These are phyloP conservation scores for Ecliptopera silaceata DNA, from an alignment of 2,888 invertebrate genomes.

Conservation along the genomic window DNA sequence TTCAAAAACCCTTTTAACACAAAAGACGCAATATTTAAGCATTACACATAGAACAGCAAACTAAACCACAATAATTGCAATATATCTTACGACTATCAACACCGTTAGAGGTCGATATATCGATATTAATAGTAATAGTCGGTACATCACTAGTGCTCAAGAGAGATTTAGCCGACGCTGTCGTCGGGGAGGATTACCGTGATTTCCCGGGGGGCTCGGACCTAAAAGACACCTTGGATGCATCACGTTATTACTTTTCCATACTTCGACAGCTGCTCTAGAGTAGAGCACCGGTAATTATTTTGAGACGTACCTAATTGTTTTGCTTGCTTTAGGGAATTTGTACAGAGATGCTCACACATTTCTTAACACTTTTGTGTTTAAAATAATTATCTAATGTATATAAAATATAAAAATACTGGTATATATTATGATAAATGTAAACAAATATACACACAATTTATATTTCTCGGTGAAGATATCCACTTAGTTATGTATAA, in stretches of 20 bases:
- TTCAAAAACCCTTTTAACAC: too few relatives aligned
- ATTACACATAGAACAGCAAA: too few relatives aligned
- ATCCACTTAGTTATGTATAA: too few relatives aligned
- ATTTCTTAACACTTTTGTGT: too few relatives aligned
- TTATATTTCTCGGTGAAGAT: too few relatives aligned
- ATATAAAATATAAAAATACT: too few relatives aligned
- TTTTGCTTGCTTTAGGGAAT: slow-evolving; percentile 24
- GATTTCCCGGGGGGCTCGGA: slow-evolving; percentile 80
- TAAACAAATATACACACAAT: too few relatives aligned
- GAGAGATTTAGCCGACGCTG: slow-evolving; percentile 73
- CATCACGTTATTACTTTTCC: slow-evolving; percentile 79
- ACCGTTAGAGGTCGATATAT: slow-evolving; percentile 1
- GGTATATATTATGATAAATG: too few relatives aligned
- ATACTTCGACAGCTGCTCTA: slow-evolving; percentile 61
- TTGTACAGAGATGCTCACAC: too few relatives aligned
- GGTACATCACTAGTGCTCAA: slow-evolving; percentile 57
- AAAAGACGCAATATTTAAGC: too few relatives aligned
- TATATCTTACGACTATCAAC: neutral
- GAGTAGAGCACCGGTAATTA: slow-evolving; percentile 59
- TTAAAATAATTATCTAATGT: too few relatives aligned
- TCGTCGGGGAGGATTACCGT: slow-evolving; percentile 77
- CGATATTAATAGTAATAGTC: slow-evolving; percentile 22
- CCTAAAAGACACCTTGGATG: slow-evolving; percentile 78
- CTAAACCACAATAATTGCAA: too few relatives aligned
- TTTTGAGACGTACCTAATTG: slow-evolving; percentile 57